Evolutionary conservation across 2,888 invertebrate genomes (phyloP).

Genomic region (Aradus depressus): DNA sequence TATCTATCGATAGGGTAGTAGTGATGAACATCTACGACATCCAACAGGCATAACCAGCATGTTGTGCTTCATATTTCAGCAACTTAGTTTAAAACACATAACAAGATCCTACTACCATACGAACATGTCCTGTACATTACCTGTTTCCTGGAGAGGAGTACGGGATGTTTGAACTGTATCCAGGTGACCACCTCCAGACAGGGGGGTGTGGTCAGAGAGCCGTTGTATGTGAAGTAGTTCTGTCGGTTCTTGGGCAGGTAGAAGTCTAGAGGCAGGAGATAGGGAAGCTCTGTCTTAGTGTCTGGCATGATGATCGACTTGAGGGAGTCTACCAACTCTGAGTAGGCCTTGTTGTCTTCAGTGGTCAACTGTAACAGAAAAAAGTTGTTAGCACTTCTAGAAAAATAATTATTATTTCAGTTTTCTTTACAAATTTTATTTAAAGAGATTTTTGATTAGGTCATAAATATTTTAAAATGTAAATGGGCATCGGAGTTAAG

Average conservation of each 20-base stretch:
- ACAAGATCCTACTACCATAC: no score
- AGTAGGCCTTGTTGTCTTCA: conserved; percentile 42
- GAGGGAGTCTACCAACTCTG: conserved; percentile 47
- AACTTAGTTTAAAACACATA: no score
- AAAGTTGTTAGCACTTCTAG: not conserved
- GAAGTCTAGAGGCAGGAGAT: conserved; percentile 44
- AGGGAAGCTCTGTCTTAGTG: conserved; percentile 40
- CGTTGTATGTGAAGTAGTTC: conserved; percentile 71
- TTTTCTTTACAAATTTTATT: no score
- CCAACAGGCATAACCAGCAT: no score
- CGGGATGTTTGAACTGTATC: conserved; percentile 68
- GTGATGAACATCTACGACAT: no score
- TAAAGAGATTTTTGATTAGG: no score
- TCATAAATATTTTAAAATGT: no score
- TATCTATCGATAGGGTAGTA: no score
- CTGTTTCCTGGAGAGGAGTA: conserved; percentile 54
- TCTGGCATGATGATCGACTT: conserved; percentile 46
- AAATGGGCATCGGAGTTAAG: not conserved
- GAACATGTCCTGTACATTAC: no score
- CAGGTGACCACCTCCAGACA: conserved; percentile 75
- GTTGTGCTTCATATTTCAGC: no score
- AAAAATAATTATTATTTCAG: no score
- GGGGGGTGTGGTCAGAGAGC: conserved; percentile 79
- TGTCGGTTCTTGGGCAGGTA: conserved; percentile 45
- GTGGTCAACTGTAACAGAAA: conserved; percentile 34